phyloP scores from a whole-genome alignment of 2,113 vertebrate species.

The Stegostoma tigrinum region DNA sequence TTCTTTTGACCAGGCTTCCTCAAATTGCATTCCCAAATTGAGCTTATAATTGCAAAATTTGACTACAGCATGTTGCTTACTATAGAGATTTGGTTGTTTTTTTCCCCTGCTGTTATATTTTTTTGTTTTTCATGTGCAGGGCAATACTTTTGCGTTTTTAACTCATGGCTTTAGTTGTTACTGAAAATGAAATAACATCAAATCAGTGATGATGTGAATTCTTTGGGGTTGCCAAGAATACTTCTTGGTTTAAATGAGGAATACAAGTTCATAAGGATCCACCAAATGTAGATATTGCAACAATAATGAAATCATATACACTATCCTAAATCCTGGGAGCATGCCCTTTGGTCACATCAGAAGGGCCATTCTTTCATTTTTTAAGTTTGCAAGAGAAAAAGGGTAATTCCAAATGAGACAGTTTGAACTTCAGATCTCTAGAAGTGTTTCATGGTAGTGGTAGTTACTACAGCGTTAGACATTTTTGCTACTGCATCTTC shows the following conservation, averaged over 20 bases:
- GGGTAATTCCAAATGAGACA: neutral
- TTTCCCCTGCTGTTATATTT: neutral
- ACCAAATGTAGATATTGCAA: no score
- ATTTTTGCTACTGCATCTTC: neutral
- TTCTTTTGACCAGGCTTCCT: neutral
- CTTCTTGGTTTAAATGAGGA: no score
- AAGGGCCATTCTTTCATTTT: neutral
- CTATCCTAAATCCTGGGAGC: no score
- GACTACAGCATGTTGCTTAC: neutral
- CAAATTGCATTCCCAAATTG: neutral
- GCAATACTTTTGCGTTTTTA: neutral
- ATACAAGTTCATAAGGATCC: no score
- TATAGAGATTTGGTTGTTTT: neutral
- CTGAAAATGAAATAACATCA: no score
- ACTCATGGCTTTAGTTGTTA: neutral
- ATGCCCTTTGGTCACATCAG: neutral
- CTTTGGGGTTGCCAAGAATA: no score
- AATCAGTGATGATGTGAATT: no score
- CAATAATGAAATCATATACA: no score
- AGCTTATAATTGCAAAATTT: neutral
- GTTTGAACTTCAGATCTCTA: neutral
- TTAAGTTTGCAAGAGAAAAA: neutral
- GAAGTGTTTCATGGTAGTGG: neutral
- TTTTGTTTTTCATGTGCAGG: neutral
- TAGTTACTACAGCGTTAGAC: neutral